A percentile compares a stretch with the other conserved stretches of the same genome.
Evolutionary conservation across 2,888 invertebrate species (phyloP).

Genomic region (Pollenia angustigena): DNA sequence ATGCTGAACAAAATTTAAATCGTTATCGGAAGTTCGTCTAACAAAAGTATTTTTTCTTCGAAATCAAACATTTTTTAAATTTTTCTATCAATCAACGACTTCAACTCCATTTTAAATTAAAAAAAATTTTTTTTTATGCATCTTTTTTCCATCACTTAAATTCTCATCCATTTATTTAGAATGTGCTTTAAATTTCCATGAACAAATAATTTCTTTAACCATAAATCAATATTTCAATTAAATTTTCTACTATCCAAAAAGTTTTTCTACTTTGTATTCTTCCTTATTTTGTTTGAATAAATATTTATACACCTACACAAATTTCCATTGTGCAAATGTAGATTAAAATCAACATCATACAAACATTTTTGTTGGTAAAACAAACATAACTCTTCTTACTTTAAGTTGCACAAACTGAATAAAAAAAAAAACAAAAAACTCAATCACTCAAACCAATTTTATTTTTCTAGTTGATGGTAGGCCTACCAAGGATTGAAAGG

Average conservation of each 20-base stretch:
- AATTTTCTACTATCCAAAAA: slow-evolving; percentile 44
- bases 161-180: slow-evolving; percentile 24
- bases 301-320: slow-evolving; percentile 68
- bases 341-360: slow-evolving; percentile 69
- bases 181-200: slow-evolving; percentile 9
- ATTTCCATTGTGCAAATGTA: slow-evolving; percentile 40
- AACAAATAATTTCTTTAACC: slow-evolving; percentile 43
- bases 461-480: slow-evolving; percentile 42
- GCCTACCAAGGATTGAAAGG: neutral
- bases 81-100: too few relatives aligned
- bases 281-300: slow-evolving; percentile 45
- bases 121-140: neutral
- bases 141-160: neutral
- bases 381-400: slow-evolving; percentile 71
- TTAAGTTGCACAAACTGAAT: slow-evolving; percentile 17
- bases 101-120: too few relatives aligned
- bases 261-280: slow-evolving; percentile 44
- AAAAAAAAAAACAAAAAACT: slow-evolving; percentile 41
- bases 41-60: too few relatives aligned
- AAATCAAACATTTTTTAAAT: too few relatives aligned
- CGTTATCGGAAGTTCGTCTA: too few relatives aligned
- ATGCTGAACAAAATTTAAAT: too few relatives aligned
- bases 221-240: slow-evolving; percentile 72
- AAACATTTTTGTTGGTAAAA: slow-evolving; percentile 64
- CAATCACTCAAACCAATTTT: slow-evolving; percentile 73